Base-by-base conservation (phyloP, 2,113 vertebrate genomes). In the Hydrolagus affinis region DNA sequence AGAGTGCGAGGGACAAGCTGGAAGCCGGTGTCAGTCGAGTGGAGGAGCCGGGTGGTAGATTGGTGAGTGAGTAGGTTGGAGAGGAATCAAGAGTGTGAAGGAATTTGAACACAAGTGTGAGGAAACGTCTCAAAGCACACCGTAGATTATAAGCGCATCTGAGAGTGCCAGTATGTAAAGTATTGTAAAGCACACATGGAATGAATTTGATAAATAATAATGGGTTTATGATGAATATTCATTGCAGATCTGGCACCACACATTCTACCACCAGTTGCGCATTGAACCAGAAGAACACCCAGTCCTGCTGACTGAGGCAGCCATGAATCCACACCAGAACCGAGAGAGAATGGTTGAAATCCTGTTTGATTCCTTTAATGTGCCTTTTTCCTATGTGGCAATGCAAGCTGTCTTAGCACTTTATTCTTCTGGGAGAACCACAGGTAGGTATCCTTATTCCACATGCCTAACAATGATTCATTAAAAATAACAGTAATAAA, bases 391-490 rank as follows among this genome's bases (percentile, higher is more conserved):
- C 3, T 94, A 92, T 1, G 89, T 92, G 86, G 94, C 93, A 32
- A 87, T 93, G 90, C 94, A 94, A 89, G 89, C 94, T 0, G 91
- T 94, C 25, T 90, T 94, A 78, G 92, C 92, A 0, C 92, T 94
- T 1, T 93, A 93, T 0, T 89, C 92, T 1, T 86, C 91, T 0
- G 94, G 94, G 14, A 90, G 90, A 57, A 88, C 90, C 68, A 93
- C 93, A 1, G 92, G 93, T 93, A 86, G n/a, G n/a, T n/a, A n/a
- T n/a, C n/a, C n/a, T n/a, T n/a, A n/a, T n/a, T n/a, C n/a, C n/a
- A n/a, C n/a, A n/a, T n/a, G n/a, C n/a, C n/a, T n/a, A n/a, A n/a
- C n/a, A n/a, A n/a, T n/a, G n/a, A n/a, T n/a, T n/a, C n/a, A n/a
- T n/a, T n/a, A n/a, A n/a, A n/a, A n/a, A n/a, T n/a, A n/a, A n/a